Evolutionary conservation across 2,888 invertebrate species (phyloP), one percentile per base, ranked within the genome.

Genomic region (Synanthedon myopaeformis): DNA sequence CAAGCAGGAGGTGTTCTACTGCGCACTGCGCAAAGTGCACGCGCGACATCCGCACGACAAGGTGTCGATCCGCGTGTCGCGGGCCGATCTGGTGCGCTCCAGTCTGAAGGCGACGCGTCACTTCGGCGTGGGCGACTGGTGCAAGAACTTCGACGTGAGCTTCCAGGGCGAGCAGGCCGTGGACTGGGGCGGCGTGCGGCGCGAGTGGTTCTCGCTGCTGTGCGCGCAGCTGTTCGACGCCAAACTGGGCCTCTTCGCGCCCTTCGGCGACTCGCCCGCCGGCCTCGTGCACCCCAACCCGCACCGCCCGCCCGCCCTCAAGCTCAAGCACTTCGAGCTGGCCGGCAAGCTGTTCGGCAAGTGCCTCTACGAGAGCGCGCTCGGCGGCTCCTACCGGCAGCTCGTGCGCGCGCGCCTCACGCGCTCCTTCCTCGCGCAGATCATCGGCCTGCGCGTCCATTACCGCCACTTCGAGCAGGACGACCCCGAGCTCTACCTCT

Each of bases 391-490:
- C 12, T 96, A 96, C 83, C 89, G 96, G 0, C 97, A 97, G 79
- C 87, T 96, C 58, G 96, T 98, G 58, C 92, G 96, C 52, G 97
- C 97, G 1, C 87, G 96, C 53, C 96, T 97, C 74, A 94, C 96
- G 48, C 89, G 97, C 55, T 96, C 96, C 48, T 98, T 98, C 87
- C 90, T 97, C 57, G 97, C 97, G 57, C 97, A 97, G 88, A 91
- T 98, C 60, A 97, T 97, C 69, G 98, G 97, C 14, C 91, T 97
- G 42, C 82, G 97, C 58, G 96, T 97, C 57, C 96, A 96, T 76
- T 97, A 96, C 72, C 74, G 96, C 94, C 96, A 97, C 79, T 97
- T 97, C 80, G 97, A 97, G 74, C 96, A 96, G 81, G 97, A 98
- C 74, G 97, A 97, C 83, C 97, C 97, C 0, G 97, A 97, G 79